phyloP scores from a whole-genome alignment of 2,113 vertebrate genomes.

The Xyrauchen texanus region DNA sequence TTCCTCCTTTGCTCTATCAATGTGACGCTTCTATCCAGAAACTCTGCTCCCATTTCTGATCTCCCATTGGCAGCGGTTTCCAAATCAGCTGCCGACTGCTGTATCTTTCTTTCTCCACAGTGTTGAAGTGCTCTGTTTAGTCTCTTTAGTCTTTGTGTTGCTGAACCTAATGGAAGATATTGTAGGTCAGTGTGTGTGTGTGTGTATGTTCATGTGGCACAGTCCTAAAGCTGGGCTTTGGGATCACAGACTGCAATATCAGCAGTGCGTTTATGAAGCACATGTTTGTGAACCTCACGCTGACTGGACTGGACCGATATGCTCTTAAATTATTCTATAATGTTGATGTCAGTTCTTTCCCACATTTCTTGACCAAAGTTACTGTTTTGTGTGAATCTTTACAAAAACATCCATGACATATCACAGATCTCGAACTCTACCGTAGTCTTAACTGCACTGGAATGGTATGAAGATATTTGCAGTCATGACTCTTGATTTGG shows the following conservation, averaged over 20 bases:
- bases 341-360: slow-evolving; percentile 33
- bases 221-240: slow-evolving; percentile 47
- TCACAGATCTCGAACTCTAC: neutral
- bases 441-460: slow-evolving; percentile 11
- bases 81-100: neutral
- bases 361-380: slow-evolving; percentile 39
- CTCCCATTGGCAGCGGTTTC: neutral
- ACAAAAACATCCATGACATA: neutral
- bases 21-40: neutral
- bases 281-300: slow-evolving; percentile 29
- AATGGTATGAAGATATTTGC: neutral
- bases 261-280: slow-evolving; percentile 1
- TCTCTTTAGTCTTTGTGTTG: neutral
- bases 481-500: neutral
- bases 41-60: neutral
- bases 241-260: slow-evolving; percentile 3
- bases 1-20: neutral
- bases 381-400: slow-evolving; percentile 28
- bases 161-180: neutral
- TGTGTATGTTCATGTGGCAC: neutral
- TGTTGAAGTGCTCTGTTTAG: slow-evolving; percentile 16
- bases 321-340: slow-evolving; percentile 30
- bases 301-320: slow-evolving; percentile 41
- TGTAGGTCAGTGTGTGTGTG: slow-evolving; percentile 13
- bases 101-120: neutral